Conservation (phyloP, 2,797 vertebrate species). For the Chloroceryle inda region DNA sequence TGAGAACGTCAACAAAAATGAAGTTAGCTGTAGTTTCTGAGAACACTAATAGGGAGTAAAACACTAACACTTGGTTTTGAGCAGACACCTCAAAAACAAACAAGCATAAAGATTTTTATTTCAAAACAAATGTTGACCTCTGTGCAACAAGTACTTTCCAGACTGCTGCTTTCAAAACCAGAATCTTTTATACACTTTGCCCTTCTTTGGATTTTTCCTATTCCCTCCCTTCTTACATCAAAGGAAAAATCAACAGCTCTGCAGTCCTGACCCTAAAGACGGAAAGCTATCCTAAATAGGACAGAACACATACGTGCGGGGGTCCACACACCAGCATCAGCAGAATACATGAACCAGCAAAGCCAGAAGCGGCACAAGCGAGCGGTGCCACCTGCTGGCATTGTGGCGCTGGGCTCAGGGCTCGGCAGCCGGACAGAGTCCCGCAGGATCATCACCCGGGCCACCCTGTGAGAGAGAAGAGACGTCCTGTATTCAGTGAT, state of each 20-base stretch:
- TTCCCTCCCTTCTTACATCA: neutral
- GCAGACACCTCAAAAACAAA: neutral
- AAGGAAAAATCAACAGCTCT: neutral
- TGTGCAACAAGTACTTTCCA: neutral
- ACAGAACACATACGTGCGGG: neutral
- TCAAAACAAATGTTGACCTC: neutral
- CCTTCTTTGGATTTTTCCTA: neutral
- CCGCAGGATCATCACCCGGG: rapidly evolving
- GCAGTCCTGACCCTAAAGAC: rapidly evolving
- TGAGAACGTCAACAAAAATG: neutral
- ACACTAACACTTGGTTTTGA: neutral
- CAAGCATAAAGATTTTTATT: neutral
- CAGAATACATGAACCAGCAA: no score
- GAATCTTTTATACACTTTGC: neutral
- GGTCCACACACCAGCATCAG: neutral
- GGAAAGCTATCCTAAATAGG: neutral
- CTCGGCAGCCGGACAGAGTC: rapidly evolving
- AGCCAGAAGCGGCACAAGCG: neutral
- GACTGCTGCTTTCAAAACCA: neutral
- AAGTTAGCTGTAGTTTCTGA: neutral
- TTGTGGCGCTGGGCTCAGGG: rapidly evolving
- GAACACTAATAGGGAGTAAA: neutral
- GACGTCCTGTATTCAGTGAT: neutral
- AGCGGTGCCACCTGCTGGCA: neutral
- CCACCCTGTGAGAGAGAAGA: rapidly evolving